These are phyloP conservation scores for Choreutis nemorana DNA, from an alignment of 2,888 invertebrate species.

Conservation along the genomic window DNA sequence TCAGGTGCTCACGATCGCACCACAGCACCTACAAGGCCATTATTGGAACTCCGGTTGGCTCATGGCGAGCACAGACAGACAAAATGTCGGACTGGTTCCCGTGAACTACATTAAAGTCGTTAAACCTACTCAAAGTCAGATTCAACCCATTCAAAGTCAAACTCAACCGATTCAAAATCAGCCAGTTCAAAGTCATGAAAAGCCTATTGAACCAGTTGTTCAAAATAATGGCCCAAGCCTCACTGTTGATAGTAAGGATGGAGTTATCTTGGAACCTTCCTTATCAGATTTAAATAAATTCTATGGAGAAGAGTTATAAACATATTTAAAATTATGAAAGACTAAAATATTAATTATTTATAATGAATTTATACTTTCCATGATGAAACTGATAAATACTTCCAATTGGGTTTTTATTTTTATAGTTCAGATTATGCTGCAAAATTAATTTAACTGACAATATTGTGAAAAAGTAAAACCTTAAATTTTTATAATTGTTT, in stretches of 20 bases:
- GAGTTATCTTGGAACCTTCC: conserved; percentile 11
- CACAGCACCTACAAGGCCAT: conserved; percentile 79
- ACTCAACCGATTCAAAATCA: too few species aligned
- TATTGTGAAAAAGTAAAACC: too few species aligned
- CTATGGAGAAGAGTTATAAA: conserved; percentile 21
- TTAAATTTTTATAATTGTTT: too few species aligned
- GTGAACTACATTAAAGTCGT: conserved; percentile 65
- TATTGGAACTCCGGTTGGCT: conserved; percentile 75
- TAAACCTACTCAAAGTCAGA: conserved; percentile 22
- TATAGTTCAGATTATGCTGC: too few species aligned
- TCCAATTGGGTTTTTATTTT: too few species aligned
- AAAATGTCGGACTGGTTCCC: conserved; percentile 70
- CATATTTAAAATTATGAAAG: too few species aligned
- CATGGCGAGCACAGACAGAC: conserved; percentile 66
- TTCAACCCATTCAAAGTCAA: too few species aligned
- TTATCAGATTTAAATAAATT: conserved; percentile 20
- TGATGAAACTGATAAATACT: too few species aligned
- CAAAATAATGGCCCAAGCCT: background rate
- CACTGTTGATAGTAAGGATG: background rate
- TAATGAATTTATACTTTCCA: too few species aligned
- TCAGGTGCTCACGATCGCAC: conserved; percentile 83
- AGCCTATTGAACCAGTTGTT: background rate
- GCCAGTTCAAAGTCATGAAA: too few species aligned
- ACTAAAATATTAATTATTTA: too few species aligned
- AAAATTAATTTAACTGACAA: too few species aligned